Percentiles rank a stretch among this genome's conserved stretches.
phyloP scores from a whole-genome alignment of 2,888 invertebrate genomes.

The Volucella zonaria region DNA sequence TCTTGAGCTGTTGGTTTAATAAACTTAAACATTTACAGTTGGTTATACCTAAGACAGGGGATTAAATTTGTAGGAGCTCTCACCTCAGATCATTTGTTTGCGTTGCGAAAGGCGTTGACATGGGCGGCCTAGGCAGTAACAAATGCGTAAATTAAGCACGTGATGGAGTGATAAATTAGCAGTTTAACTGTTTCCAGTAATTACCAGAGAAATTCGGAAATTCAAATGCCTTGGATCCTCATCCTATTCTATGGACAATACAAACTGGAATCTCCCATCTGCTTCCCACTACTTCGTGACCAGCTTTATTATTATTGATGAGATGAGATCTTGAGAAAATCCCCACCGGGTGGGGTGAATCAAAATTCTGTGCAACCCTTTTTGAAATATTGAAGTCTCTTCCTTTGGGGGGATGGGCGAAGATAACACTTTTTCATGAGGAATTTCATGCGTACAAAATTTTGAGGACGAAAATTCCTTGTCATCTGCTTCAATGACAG shows the following conservation, averaged over 20 bases:
- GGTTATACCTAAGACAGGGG: constrained; percentile 5
- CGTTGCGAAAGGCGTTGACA: constrained; percentile 25
- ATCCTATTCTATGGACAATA: too few species aligned
- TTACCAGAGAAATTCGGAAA: too few species aligned
- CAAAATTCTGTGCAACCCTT: constrained; percentile 44
- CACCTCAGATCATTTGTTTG: constrained; percentile 39
- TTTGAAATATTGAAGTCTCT: constrained; percentile 16
- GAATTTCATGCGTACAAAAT: constrained; percentile 37
- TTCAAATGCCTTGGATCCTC: too few species aligned
- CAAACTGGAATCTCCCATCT: too few species aligned
- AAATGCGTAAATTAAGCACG: constrained; percentile 65
- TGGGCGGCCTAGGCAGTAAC: constrained; percentile 27
- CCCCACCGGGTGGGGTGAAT: constrained; percentile 19
- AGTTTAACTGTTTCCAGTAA: constrained; percentile 48
- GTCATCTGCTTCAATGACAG: constrained; percentile 6
- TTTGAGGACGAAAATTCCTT: constrained; percentile 24
- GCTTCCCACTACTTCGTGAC: neutral
- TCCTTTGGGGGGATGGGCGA: neutral
- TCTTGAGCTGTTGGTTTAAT: constrained; percentile 49
- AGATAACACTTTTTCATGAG: neutral
- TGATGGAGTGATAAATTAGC: constrained; percentile 67
- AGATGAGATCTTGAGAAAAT: constrained; percentile 23
- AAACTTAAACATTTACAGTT: constrained; percentile 51
- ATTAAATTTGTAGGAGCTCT: constrained; percentile 31
- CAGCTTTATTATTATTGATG: constrained; percentile 34